A percentile compares a stretch with the other conserved stretches of the same genome.
Evolutionary conservation across 2,113 vertebrate species (phyloP).

Genomic region (Anser cygnoides): DNA sequence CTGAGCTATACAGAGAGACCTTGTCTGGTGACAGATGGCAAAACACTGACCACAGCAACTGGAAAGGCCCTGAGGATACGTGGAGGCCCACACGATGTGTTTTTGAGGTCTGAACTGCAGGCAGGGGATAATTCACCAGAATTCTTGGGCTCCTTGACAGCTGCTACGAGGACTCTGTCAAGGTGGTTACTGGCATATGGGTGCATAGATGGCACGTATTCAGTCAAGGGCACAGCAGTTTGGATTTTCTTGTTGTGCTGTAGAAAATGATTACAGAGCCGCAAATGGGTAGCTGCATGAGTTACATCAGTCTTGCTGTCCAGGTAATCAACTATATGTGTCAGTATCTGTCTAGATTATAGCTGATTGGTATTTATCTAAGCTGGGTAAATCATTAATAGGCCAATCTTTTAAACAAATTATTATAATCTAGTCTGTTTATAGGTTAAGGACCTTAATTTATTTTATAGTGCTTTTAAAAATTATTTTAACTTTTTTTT

Average conservation of each 20-base stretch:
- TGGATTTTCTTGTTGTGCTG: background rate
- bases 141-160: background rate
- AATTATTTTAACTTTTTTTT: background rate
- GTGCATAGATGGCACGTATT: background rate
- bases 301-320: background rate
- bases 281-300: background rate
- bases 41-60: background rate
- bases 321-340: background rate
- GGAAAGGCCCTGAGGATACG: background rate
- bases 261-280: background rate
- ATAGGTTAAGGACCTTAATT: background rate
- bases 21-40: background rate
- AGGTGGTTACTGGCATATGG: background rate
- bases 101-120: background rate
- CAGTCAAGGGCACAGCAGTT: background rate
- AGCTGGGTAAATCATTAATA: background rate
- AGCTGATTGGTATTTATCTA: background rate
- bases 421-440: background rate
- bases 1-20: background rate
- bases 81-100: background rate
- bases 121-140: background rate
- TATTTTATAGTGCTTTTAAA: background rate
- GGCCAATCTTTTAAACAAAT: background rate
- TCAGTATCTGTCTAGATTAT: background rate
- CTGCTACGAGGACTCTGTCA: background rate